A percentile compares a stretch with the other conserved stretches of the same genome.
Conservation (phyloP, 2,888 invertebrate genomes). For the Apamea epomidion region DNA sequence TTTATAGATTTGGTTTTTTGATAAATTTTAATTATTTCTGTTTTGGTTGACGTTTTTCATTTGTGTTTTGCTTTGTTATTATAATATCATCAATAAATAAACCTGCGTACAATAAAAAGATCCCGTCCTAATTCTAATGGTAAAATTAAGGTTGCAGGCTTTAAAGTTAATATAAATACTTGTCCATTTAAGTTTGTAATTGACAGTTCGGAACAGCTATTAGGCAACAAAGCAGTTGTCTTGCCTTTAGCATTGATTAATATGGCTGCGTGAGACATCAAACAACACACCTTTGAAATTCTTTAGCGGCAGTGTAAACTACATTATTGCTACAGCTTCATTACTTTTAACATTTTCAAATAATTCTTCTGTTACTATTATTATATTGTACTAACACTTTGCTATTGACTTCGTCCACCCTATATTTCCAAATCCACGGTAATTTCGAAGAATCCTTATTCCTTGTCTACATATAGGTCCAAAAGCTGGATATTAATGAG, state of each 20-base stretch:
- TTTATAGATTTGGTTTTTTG: slow-evolving; percentile 42
- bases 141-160: neutral
- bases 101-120: neutral
- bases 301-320: slow-evolving; percentile 17
- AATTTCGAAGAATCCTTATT: neutral
- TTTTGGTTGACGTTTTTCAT: slow-evolving; percentile 6
- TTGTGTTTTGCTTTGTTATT: slow-evolving; percentile 34
- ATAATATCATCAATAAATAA: slow-evolving; percentile 24
- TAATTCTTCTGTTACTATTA: neutral
- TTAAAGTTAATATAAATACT: slow-evolving; percentile 25
- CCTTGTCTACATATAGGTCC: neutral
- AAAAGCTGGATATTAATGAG: neutral
- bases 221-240: slow-evolving; percentile 32
- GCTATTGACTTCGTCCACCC: neutral
- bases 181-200: slow-evolving; percentile 36
- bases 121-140: neutral
- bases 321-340: neutral
- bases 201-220: slow-evolving; percentile 30
- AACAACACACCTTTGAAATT: slow-evolving; percentile 55
- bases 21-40: slow-evolving; percentile 40
- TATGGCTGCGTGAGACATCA: slow-evolving; percentile 36
- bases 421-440: neutral
- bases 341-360: slow-evolving; percentile 18
- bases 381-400: neutral
- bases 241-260: slow-evolving; percentile 37